phyloP scores from a whole-genome alignment of 2,888 invertebrate genomes.

The Corbicula japonica region DNA sequence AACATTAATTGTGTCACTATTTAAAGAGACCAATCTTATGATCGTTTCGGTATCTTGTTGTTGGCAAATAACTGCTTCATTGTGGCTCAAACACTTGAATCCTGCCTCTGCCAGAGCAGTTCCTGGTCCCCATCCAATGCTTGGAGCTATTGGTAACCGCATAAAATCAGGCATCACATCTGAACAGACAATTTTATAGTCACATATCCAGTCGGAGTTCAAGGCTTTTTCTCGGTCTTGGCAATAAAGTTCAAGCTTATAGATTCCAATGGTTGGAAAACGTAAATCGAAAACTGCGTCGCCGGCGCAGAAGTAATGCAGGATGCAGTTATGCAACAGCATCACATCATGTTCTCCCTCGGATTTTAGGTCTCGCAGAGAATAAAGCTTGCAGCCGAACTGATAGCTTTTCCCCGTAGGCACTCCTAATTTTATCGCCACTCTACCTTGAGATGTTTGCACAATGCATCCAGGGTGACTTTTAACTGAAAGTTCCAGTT shows the following conservation, averaged over 20 bases:
- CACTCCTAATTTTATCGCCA: slow-evolving; percentile 57
- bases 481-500: slow-evolving; percentile 56
- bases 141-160: slow-evolving; percentile 63
- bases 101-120: slow-evolving; percentile 48
- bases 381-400: slow-evolving; percentile 64
- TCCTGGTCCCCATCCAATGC: slow-evolving; percentile 69
- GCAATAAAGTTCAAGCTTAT: slow-evolving; percentile 69
- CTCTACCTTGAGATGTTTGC: slow-evolving; percentile 60
- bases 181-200: slow-evolving; percentile 66
- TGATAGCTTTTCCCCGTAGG: slow-evolving; percentile 50
- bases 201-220: slow-evolving; percentile 67
- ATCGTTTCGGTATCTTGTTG: slow-evolving; percentile 60
- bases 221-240: slow-evolving; percentile 46
- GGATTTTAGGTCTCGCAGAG: slow-evolving; percentile 52
- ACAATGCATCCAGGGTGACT: slow-evolving; percentile 58
- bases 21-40: slow-evolving; percentile 60
- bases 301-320: slow-evolving; percentile 59
- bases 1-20: slow-evolving; percentile 46
- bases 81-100: slow-evolving; percentile 56
- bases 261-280: slow-evolving; percentile 65
- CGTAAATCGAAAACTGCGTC: slow-evolving; percentile 65
- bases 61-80: slow-evolving; percentile 47
- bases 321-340: slow-evolving; percentile 52
- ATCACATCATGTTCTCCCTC: slow-evolving; percentile 70
- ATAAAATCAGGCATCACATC: slow-evolving; percentile 60